A percentile compares a stretch with the other conserved stretches of the same genome.
These are phyloP conservation scores for Drosophila dives DNA, from an alignment of 2,888 invertebrate genomes.

Conservation along the genomic window DNA sequence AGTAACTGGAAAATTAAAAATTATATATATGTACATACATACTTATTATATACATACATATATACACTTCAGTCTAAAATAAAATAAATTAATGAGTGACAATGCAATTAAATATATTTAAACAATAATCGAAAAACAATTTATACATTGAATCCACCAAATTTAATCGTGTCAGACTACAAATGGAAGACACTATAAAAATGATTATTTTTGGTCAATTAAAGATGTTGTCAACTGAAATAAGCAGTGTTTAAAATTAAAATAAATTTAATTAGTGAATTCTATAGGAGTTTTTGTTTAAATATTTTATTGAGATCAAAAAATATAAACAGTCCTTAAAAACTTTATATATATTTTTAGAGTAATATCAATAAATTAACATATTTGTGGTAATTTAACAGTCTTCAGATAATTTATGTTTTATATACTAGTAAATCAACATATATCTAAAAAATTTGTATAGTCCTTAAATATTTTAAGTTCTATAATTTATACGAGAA, in stretches of 20 bases:
- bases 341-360: background rate
- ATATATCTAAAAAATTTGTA: background rate
- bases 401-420: background rate
- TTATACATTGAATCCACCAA: background rate
- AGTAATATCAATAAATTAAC: background rate
- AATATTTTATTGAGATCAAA: background rate
- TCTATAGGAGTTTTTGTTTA: background rate
- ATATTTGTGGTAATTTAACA: background rate
- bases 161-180: background rate
- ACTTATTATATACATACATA: background rate
- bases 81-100: conserved; percentile 15
- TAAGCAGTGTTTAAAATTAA: background rate
- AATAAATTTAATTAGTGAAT: background rate
- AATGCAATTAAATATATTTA: conserved; percentile 8
- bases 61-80: background rate
- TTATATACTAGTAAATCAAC: background rate
- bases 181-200: background rate
- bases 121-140: conserved; percentile 9
- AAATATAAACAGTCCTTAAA: background rate
- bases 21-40: conserved; percentile 7
- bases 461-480: background rate
- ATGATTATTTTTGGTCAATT: fast-evolving
- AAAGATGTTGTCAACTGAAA: background rate
- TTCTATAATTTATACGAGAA: background rate
- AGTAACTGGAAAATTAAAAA: conserved; percentile 16